These are phyloP conservation scores for Polylopha cassiicola DNA, from an alignment of 2,888 invertebrate species.

Conservation along the genomic window DNA sequence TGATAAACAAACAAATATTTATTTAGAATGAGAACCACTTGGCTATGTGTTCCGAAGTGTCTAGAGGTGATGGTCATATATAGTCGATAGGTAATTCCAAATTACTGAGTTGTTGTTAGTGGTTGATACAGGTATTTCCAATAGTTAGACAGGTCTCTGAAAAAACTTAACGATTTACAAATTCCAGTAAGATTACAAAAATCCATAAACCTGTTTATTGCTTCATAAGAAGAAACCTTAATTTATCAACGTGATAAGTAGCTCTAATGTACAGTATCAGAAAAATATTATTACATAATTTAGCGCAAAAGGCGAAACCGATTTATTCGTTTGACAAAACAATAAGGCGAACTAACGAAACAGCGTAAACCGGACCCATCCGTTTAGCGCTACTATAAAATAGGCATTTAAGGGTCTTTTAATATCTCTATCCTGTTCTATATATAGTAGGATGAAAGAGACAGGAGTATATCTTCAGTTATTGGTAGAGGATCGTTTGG, in stretches of 20 bases:
- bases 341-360: slow-evolving; percentile 51
- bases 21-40: too few relatives aligned
- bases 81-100: too few relatives aligned
- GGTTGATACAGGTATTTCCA: slow-evolving; percentile 4
- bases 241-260: slow-evolving; percentile 3
- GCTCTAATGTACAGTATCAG: slow-evolving; percentile 5
- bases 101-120: slow-evolving; percentile 4
- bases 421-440: too few relatives aligned
- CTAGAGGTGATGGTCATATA: too few relatives aligned
- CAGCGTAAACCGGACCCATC: slow-evolving; percentile 66
- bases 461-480: too few relatives aligned
- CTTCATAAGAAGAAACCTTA: slow-evolving; percentile 4
- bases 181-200: too few relatives aligned
- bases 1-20: too few relatives aligned
- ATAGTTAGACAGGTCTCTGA: not conserved
- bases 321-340: slow-evolving; percentile 61
- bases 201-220: slow-evolving; percentile 10
- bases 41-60: too few relatives aligned
- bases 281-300: slow-evolving; percentile 50
- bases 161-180: too few relatives aligned
- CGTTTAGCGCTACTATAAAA: slow-evolving; percentile 29
- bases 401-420: not conserved
- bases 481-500: not conserved
- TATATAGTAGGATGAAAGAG: too few relatives aligned
- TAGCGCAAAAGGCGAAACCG: slow-evolving; percentile 40